Evolutionary conservation across 2,888 invertebrate species (phyloP).

Genomic region (Labia minor): DNA sequence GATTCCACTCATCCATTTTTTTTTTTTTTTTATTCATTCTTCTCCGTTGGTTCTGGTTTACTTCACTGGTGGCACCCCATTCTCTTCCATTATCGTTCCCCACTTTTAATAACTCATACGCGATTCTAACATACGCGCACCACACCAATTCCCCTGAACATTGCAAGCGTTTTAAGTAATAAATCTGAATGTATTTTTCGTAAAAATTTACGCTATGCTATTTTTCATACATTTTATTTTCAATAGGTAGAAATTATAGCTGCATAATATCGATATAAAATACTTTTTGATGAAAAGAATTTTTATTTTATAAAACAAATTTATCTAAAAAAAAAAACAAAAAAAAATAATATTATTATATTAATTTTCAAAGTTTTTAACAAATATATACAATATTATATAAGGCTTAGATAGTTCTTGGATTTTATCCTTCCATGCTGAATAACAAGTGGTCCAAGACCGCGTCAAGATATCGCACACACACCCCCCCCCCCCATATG

Average conservation of each 20-base stretch:
- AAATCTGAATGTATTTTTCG: neutral
- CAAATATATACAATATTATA: too few species aligned
- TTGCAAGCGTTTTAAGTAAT: conserved; percentile 7
- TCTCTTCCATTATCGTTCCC: neutral
- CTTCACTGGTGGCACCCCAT: too few species aligned
- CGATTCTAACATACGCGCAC: neutral
- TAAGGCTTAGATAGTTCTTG: too few species aligned
- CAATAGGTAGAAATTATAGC: neutral
- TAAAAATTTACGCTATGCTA: neutral
- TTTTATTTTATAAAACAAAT: neutral
- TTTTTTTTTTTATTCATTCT: neutral
- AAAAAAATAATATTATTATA: too few species aligned
- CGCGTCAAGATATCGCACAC: too few species aligned
- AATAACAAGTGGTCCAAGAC: too few species aligned
- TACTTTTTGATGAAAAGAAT: neutral
- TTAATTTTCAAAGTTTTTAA: too few species aligned
- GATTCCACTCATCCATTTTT: neutral
- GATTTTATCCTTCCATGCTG: too few species aligned
- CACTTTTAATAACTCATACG: neutral
- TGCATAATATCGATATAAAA: neutral
- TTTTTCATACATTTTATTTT: neutral
- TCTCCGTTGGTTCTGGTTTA: neutral
- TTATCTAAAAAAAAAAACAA: too few species aligned
- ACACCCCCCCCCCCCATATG: too few species aligned
- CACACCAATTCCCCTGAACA: neutral